Percentiles rank a stretch among this genome's conserved stretches.
Conservation (phyloP, 2,888 invertebrate species). For the Tortrix viridana region DNA sequence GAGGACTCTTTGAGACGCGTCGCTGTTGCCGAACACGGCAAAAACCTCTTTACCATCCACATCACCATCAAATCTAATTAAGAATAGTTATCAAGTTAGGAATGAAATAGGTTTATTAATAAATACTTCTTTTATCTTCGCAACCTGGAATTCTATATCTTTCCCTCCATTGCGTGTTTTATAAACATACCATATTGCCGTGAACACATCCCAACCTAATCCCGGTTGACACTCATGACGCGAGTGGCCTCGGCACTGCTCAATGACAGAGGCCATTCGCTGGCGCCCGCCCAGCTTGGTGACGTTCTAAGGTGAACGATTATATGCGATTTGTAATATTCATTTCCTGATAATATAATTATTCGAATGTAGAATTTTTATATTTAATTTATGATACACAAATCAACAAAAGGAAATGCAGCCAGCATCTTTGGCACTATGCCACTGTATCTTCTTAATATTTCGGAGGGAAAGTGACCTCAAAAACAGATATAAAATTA, state of each 20-base stretch:
- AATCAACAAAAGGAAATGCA: neutral
- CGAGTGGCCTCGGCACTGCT: conserved; percentile 24
- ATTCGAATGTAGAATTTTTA: neutral
- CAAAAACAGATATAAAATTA: no score
- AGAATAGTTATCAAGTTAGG: no score
- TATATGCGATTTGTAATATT: conserved; percentile 1
- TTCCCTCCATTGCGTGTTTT: neutral
- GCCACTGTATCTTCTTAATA: no score
- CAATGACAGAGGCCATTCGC: conserved; percentile 24
- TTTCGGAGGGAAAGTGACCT: no score
- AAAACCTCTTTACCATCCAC: no score
- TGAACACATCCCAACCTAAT: conserved; percentile 31
- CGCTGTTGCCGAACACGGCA: no score
- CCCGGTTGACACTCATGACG: conserved; percentile 26
- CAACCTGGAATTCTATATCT: no score
- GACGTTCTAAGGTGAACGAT: conserved; percentile 7
- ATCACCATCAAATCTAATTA: no score
- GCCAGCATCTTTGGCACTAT: no score
- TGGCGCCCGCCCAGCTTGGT: conserved; percentile 24
- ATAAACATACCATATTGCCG: conserved; percentile 5
- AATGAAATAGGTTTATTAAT: no score
- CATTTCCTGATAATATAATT: conserved; percentile 21
- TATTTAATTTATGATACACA: neutral
- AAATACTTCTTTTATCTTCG: no score
- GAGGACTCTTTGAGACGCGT: no score